phyloP scores from a whole-genome alignment of 2,888 invertebrate species.

The Noctua pronuba region DNA sequence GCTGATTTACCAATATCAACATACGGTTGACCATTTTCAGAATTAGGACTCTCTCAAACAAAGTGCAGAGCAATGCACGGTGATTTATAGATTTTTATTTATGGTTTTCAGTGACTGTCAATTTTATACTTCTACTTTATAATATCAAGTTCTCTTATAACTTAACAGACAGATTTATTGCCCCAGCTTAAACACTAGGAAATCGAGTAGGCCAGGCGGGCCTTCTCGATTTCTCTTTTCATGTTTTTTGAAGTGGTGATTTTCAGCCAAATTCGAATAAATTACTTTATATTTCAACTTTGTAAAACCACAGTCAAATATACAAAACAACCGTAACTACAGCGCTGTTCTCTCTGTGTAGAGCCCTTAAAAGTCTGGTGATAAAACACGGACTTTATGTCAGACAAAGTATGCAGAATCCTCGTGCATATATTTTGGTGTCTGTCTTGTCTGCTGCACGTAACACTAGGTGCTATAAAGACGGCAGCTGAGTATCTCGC shows the following conservation, averaged over 20 bases:
- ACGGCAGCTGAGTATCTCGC: neutral
- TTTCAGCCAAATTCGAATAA: too few species aligned
- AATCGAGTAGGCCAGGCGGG: too few species aligned
- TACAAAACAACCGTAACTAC: neutral
- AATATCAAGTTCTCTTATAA: too few species aligned
- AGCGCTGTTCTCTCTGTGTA: neutral
- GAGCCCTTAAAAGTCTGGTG: neutral
- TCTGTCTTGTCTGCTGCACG: neutral
- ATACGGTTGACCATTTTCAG: neutral
- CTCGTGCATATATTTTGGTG: neutral
- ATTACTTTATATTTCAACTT: neutral
- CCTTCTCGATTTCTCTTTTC: too few species aligned
- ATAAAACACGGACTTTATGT: conserved; percentile 21
- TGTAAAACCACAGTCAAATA: neutral
- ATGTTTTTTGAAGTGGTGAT: too few species aligned
- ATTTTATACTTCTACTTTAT: neutral
- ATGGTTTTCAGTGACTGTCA: neutral
- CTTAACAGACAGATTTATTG: too few species aligned
- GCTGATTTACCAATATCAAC: neutral
- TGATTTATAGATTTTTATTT: neutral
- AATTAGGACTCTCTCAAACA: neutral
- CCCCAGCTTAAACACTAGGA: too few species aligned
- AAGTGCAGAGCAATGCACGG: neutral
- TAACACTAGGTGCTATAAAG: neutral
- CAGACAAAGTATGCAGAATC: neutral